Conservation (phyloP, 2,797 vertebrate genomes). For the Sitta carolinensis region DNA sequence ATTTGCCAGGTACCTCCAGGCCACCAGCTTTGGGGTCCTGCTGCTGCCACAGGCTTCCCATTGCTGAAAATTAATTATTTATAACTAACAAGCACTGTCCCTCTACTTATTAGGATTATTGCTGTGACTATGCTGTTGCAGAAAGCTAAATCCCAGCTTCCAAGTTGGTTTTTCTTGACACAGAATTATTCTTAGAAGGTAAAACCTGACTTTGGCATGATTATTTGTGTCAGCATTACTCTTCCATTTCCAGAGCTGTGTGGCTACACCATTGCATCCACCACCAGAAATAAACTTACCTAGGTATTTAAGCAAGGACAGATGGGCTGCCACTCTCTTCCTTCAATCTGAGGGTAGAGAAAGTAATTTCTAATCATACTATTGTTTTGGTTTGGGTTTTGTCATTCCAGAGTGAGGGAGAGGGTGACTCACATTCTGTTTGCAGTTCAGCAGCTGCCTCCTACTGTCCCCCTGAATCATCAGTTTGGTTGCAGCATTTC, state of each 20-base stretch:
- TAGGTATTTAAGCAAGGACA: not conserved
- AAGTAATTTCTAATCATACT: not conserved
- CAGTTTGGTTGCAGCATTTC: not conserved
- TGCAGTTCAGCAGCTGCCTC: slow-evolving; percentile 31
- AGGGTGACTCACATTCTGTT: slow-evolving; percentile 1
- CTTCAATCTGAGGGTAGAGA: not conserved
- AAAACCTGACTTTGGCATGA: not conserved
- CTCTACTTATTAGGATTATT: not conserved
- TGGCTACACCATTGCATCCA: not conserved
- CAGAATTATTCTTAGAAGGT: not conserved
- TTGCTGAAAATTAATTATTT: not conserved
- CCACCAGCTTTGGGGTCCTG: not conserved
- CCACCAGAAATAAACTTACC: not conserved
- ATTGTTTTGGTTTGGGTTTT: not conserved
- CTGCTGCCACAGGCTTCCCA: not conserved
- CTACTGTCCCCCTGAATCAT: slow-evolving; percentile 15
- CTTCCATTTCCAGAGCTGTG: not conserved
- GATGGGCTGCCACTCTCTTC: not conserved
- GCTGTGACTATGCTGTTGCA: not conserved
- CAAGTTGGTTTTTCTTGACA: not conserved
- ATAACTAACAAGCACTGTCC: not conserved
- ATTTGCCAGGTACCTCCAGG: not conserved
- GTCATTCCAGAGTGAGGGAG: not conserved
- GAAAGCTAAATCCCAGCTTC: not conserved
- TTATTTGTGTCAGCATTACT: not conserved